Percentiles rank a stretch among this genome's conserved stretches.
Evolutionary conservation across 2,113 vertebrate species (phyloP).

Genomic region (Hemibagrus wyckioides): DNA sequence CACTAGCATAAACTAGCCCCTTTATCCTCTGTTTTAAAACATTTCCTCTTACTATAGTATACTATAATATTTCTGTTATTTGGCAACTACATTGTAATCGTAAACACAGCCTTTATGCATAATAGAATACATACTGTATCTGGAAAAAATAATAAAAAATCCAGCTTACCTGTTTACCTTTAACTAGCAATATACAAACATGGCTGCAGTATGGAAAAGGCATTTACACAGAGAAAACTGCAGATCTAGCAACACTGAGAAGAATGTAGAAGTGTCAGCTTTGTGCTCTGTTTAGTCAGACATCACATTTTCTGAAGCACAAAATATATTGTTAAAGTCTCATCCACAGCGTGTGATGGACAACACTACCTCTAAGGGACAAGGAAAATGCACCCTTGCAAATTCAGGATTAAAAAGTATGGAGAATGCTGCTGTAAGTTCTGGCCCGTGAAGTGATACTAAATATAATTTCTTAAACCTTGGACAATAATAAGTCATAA

Average conservation of each 20-base stretch:
- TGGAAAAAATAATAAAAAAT: background rate
- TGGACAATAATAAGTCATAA: background rate
- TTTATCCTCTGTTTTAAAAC: background rate
- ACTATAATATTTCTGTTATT: background rate
- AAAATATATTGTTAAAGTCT: background rate
- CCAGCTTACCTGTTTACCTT: background rate
- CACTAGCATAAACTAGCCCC: background rate
- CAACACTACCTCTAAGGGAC: background rate
- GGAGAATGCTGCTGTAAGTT: background rate
- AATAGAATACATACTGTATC: background rate
- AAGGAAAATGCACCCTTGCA: background rate
- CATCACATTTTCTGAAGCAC: background rate
- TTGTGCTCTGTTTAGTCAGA: background rate
- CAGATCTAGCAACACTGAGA: background rate
- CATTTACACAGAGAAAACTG: background rate
- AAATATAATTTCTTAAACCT: background rate
- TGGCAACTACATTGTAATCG: background rate
- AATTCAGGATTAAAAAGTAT: background rate
- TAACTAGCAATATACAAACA: background rate
- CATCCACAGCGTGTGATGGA: background rate
- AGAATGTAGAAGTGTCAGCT: background rate
- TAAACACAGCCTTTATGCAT: background rate
- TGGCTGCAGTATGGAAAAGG: conserved; percentile 1
- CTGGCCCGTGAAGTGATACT: background rate
- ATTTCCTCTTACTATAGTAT: background rate